Conservation (phyloP, 2,113 vertebrate genomes). For the Gulo gulo region DNA sequence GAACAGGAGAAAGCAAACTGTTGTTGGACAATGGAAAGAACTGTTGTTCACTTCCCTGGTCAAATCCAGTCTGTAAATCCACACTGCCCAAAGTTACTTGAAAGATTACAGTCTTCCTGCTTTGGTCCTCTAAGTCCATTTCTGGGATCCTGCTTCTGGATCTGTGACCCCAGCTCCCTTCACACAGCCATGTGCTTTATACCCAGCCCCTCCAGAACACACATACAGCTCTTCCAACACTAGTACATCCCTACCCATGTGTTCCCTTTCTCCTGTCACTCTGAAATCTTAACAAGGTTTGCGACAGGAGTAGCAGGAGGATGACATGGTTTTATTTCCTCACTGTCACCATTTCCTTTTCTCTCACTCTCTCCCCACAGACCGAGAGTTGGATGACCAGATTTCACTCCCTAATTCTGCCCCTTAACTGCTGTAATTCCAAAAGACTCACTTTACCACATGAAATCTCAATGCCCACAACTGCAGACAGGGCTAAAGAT, state of each 20-base stretch:
- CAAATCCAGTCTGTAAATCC: not conserved
- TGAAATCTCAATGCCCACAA: not conserved
- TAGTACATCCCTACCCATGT: too few relatives aligned
- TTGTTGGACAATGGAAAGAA: not conserved
- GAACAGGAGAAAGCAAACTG: not conserved
- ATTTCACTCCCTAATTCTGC: not conserved
- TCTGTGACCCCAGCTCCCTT: not conserved
- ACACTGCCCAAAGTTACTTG: not conserved
- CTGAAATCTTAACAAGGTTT: not conserved
- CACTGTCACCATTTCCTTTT: not conserved
- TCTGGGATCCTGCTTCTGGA: not conserved
- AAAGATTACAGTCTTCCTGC: not conserved
- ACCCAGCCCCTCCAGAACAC: not conserved
- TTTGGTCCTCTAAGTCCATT: not conserved
- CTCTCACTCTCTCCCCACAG: not conserved
- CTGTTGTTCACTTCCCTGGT: not conserved
- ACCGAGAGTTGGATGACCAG: not conserved
- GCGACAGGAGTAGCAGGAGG: too few relatives aligned
- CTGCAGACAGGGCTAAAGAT: not conserved
- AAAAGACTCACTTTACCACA: not conserved
- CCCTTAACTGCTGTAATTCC: not conserved
- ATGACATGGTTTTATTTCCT: not conserved
- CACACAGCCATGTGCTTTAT: too few relatives aligned
- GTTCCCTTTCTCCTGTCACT: not conserved
- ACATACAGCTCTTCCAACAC: not conserved